Percentiles rank a stretch among this genome's conserved stretches.
Evolutionary conservation across 2,888 invertebrate species (phyloP).

Genomic region (Mythimna pallens): DNA sequence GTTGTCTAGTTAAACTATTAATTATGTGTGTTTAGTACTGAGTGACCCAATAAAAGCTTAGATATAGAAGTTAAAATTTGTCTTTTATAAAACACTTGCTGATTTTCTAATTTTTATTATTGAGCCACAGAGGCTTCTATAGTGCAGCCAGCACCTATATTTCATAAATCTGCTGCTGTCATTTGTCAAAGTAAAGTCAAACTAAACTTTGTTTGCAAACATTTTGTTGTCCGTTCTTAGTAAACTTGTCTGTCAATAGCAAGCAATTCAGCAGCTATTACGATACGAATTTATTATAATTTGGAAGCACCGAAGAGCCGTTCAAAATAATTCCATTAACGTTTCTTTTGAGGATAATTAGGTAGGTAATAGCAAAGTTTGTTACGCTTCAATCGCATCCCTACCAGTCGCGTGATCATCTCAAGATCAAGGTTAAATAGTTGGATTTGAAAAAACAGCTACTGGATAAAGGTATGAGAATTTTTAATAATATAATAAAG

Average conservation of each 20-base stretch:
- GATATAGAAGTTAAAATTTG: no score
- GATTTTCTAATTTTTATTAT: no score
- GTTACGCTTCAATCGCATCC: constrained; percentile 25
- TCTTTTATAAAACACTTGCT: no score
- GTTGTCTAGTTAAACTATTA: no score
- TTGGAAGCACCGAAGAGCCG: background rate
- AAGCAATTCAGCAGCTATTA: constrained; percentile 13
- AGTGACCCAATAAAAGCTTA: no score
- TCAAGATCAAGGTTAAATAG: constrained; percentile 77
- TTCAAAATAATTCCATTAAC: constrained; percentile 5
- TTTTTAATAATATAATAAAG: background rate
- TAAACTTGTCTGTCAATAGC: constrained; percentile 5
- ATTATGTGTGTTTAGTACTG: no score
- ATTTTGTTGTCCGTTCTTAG: constrained; percentile 15
- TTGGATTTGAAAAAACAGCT: constrained; percentile 21
- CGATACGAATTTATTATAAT: constrained; percentile 18
- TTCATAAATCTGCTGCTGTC: constrained; percentile 6
- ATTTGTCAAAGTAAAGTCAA: constrained; percentile 9
- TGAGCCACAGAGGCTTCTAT: background rate
- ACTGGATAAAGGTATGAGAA: constrained; percentile 24
- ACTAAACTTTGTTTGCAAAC: constrained; percentile 60
- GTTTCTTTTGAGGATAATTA: constrained; percentile 6
- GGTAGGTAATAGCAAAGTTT: background rate
- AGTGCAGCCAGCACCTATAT: background rate
- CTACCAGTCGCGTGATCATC: constrained; percentile 65